Percentiles rank a stretch among this genome's conserved stretches.
phyloP scores from a whole-genome alignment of 2,113 vertebrate genomes.

The Donacobius atricapilla region DNA sequence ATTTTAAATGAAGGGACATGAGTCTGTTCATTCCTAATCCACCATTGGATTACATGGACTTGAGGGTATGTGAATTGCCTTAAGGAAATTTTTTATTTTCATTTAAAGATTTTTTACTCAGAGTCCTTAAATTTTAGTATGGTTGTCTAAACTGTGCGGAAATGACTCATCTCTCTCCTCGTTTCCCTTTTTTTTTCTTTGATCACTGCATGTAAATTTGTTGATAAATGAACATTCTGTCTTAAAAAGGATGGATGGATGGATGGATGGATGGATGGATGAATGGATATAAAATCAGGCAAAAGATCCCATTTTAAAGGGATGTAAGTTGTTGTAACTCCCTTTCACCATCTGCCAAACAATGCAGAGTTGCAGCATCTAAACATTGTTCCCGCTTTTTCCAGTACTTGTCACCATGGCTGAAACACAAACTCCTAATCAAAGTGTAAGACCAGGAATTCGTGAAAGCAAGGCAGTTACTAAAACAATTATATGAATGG shows the following conservation, averaged over 20 bases:
- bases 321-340: background rate
- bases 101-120: background rate
- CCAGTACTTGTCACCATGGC: background rate
- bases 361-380: background rate
- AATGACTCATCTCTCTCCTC: rapidly evolving
- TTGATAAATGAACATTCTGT: background rate
- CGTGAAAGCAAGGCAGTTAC: background rate
- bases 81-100: background rate
- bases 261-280: background rate
- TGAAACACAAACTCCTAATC: background rate
- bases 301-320: background rate
- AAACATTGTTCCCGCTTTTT: background rate
- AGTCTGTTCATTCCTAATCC: background rate
- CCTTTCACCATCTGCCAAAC: background rate
- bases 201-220: background rate
- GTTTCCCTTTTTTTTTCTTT: background rate
- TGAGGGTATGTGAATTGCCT: background rate
- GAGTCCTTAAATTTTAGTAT: background rate
- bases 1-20: background rate
- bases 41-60: rapidly evolving
- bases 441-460: background rate
- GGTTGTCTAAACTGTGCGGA: background rate
- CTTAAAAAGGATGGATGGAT: background rate
- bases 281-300: background rate
- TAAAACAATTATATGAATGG: background rate